Conservation (phyloP, 2,797 vertebrate species). For the Loris lydekkerianus region DNA sequence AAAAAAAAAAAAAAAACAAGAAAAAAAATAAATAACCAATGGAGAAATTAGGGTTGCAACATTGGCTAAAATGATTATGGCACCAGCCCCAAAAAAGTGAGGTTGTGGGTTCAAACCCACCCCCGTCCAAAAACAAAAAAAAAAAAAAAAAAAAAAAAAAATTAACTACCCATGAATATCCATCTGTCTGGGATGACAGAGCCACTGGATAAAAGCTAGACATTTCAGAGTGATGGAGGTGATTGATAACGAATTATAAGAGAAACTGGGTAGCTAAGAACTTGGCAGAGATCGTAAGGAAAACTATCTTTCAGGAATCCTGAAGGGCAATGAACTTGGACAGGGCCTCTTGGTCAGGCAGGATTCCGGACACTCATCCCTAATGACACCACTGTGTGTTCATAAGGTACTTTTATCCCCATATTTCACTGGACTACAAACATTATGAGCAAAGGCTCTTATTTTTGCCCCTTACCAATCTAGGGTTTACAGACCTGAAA, state of each 20-base stretch:
- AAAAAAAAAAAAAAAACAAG: too few relatives aligned
- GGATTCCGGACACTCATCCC: rapidly evolving
- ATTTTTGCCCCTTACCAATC: not conserved
- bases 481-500: not conserved
- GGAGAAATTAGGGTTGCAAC: too few relatives aligned
- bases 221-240: not conserved
- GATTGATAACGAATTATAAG: too few relatives aligned
- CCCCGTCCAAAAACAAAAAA: too few relatives aligned
- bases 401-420: not conserved
- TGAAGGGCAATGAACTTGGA: not conserved
- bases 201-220: not conserved
- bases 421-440: not conserved
- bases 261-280: not conserved
- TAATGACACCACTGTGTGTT: rapidly evolving
- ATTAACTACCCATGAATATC: not conserved
- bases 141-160: not conserved
- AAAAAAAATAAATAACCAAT: too few relatives aligned
- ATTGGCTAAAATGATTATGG: too few relatives aligned
- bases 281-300: not conserved
- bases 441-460: rapidly evolving
- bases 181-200: not conserved
- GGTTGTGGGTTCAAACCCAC: too few relatives aligned
- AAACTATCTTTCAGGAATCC: not conserved
- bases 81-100: too few relatives aligned
- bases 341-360: rapidly evolving